These are phyloP conservation scores for Drosophila borealis DNA, from an alignment of 2,888 invertebrate genomes.

Conservation along the genomic window DNA sequence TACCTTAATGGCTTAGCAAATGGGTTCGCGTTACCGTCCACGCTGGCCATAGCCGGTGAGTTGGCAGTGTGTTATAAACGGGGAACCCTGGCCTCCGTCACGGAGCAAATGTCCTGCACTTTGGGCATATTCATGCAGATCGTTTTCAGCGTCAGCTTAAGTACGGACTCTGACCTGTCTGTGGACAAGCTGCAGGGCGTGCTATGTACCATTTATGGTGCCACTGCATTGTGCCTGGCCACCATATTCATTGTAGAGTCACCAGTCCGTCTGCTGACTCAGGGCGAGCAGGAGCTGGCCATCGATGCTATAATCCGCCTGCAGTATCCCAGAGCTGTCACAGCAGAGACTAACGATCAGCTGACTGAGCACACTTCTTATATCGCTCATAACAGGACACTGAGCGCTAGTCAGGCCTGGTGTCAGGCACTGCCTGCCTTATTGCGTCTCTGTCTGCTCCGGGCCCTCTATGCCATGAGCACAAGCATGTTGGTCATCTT, in stretches of 20 bases:
- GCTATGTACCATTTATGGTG: slow-evolving; percentile 61
- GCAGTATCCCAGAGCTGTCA: slow-evolving; percentile 49
- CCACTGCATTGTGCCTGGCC: slow-evolving; percentile 51
- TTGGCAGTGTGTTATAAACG: slow-evolving; percentile 66
- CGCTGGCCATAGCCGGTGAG: slow-evolving; percentile 79
- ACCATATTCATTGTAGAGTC: slow-evolving; percentile 72
- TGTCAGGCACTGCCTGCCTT: slow-evolving; percentile 69
- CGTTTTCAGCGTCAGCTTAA: slow-evolving; percentile 51
- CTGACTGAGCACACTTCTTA: slow-evolving; percentile 73
- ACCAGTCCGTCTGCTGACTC: slow-evolving; percentile 67
- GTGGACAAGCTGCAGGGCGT: slow-evolving; percentile 68
- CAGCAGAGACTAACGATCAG: slow-evolving; percentile 68
- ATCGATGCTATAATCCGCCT: slow-evolving; percentile 67
- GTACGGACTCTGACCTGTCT: slow-evolving; percentile 44
- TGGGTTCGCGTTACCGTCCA: slow-evolving; percentile 74
- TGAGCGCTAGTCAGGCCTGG: slow-evolving; percentile 47
- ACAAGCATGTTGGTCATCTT: slow-evolving; percentile 60
- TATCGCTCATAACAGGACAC: slow-evolving; percentile 57
- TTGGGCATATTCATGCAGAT: slow-evolving; percentile 78
- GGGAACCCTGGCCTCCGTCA: slow-evolving; percentile 65
- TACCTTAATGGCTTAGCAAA: slow-evolving; percentile 76
- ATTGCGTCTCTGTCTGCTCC: slow-evolving; percentile 72
- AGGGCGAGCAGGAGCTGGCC: slow-evolving; percentile 65
- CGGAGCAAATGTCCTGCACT: slow-evolving; percentile 67
- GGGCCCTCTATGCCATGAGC: slow-evolving; percentile 70